A percentile compares a stretch with the other conserved stretches of the same genome.
phyloP scores from a whole-genome alignment of 2,113 vertebrate species.

The Condylura cristata region DNA sequence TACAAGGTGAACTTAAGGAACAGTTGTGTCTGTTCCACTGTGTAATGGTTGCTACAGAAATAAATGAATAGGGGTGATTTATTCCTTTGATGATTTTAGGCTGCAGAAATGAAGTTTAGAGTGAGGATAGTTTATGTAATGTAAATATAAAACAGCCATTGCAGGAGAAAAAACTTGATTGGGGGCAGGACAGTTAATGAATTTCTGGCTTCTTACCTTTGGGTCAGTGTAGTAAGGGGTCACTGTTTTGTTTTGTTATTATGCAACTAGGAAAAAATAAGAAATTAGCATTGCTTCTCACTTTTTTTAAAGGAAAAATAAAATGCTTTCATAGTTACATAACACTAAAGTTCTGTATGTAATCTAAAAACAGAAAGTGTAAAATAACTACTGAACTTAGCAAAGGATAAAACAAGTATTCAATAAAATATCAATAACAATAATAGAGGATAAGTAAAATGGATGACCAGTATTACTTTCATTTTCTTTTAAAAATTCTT shows the following conservation, averaged over 20 bases:
- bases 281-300: background rate
- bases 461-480: background rate
- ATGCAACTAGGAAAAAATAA: background rate
- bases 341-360: background rate
- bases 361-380: background rate
- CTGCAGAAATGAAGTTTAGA: background rate
- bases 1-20: slow-evolving; percentile 27
- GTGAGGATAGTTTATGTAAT: background rate
- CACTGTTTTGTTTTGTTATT: background rate
- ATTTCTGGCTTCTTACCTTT: background rate
- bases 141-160: background rate
- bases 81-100: background rate
- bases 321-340: background rate
- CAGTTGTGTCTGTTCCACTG: background rate
- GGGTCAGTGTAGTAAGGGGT: background rate
- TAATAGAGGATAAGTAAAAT: slow-evolving; percentile 29
- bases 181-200: background rate
- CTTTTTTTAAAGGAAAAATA: background rate
- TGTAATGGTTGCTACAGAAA: slow-evolving; percentile 2
- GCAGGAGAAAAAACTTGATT: background rate
- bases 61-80: background rate
- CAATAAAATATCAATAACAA: background rate
- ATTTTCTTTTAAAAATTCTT: slow-evolving; percentile 34
- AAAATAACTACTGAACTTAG: slow-evolving; percentile 2
- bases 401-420: background rate